Evolutionary conservation across 1,140 invertebrate species (phyloP), one percentile per base, ranked within the genome.

Genomic region (Pseudobourletiella spinata): DNA sequence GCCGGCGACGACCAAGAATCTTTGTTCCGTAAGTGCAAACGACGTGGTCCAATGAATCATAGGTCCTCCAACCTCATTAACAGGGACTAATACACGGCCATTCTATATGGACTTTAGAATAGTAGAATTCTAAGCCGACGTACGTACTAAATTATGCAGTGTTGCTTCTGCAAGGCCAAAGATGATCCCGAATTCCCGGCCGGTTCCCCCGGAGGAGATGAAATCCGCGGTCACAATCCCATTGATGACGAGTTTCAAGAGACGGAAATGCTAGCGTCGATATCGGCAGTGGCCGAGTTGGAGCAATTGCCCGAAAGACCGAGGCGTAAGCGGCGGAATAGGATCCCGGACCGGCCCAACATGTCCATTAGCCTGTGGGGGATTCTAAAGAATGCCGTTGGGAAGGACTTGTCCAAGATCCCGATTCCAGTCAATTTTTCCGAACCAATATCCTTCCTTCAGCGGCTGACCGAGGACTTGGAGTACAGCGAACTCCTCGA

Each of bases 371-470:
- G 89, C 76, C 82, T 96, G 46, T 96, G 92, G 90, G 91, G 89
- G 59, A 89, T 95, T 64, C 77, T 97, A 64, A 93, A 92, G 77
- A 89, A 91, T 75, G 92, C 89, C 72, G 87, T 97, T 70, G 91
- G 93, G 68, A 95, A 95, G 80, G 94, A 98, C 75, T 26, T 64
- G 2, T 55, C 57, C 14, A 64, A 44, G 39, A 94, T 97, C 71
- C 91, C 93, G 3, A 95, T 98, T 90, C 95, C 95, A 26, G 91
- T 98, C 35, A 85, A 91, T 54, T 94, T 97, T 75, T 97, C 97
- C 76, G 95, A 98, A 77, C 95, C 95, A 0, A 77, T 98, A 35
- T 93, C 88, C 68, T 96, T 98, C 76, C 81, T 98, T 3, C 93
- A 98, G 80, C 80, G 95, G 64, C 84, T 98, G 73, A 83, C 91